These are phyloP conservation scores for Nerophis lumbriciformis DNA, from an alignment of 2,113 vertebrate species.

Conservation along the genomic window DNA sequence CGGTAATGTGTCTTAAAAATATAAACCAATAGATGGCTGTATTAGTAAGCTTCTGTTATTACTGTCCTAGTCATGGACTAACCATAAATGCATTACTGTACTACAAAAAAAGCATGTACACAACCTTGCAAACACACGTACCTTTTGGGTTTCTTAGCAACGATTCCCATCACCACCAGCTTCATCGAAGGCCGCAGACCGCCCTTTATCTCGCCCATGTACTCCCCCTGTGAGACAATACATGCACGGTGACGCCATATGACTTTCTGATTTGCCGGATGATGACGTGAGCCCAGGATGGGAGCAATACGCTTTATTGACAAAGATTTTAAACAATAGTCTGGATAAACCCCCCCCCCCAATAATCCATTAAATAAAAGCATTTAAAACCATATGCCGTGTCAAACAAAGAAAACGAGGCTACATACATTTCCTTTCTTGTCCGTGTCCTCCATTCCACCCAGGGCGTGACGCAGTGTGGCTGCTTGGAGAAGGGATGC, in stretches of 20 bases:
- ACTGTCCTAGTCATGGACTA: too few species aligned
- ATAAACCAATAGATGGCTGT: too few species aligned
- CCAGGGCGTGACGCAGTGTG: slow-evolving; percentile 49
- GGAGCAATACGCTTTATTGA: too few species aligned
- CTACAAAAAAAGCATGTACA: too few species aligned
- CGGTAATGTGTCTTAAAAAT: too few species aligned
- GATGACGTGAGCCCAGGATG: too few species aligned
- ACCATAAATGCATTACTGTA: too few species aligned
- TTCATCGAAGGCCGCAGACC: slow-evolving; percentile 76
- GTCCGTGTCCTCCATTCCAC: slow-evolving; percentile 66
- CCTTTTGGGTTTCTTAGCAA: slow-evolving; percentile 73
- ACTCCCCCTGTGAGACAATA: slow-evolving; percentile 65
- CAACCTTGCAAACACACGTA: slow-evolving; percentile 12
- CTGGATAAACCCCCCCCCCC: not conserved
- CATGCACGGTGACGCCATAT: slow-evolving; percentile 2
- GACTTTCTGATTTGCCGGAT: too few species aligned
- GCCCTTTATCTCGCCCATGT: slow-evolving; percentile 75
- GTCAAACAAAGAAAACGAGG: not conserved
- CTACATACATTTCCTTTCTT: slow-evolving; percentile 63
- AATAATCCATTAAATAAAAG: not conserved
- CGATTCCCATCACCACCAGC: slow-evolving; percentile 75
- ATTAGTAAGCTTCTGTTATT: too few species aligned
- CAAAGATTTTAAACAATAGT: too few species aligned
- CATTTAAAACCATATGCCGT: not conserved
- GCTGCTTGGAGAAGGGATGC: slow-evolving; percentile 36